These are phyloP conservation scores for Mesocentrotus franciscanus DNA, from an alignment of 53 echinoderm and acorn worm species.

Conservation along the genomic window DNA sequence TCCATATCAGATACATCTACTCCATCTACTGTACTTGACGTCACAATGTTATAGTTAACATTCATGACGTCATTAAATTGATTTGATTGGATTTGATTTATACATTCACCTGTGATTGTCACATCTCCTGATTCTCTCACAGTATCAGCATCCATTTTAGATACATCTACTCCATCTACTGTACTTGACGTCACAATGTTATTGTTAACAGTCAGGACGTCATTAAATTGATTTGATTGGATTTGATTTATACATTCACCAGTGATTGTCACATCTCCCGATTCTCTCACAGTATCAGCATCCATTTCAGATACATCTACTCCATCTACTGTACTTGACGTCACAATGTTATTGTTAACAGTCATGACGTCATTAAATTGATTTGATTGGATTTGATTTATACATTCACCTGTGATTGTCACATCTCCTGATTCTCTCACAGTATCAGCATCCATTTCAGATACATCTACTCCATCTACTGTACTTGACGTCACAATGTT, in stretches of 20 bases:
- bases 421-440: constrained; percentile 21
- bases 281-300: constrained; percentile 7
- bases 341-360: constrained; percentile 22
- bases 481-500: constrained; percentile 55
- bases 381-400: too few relatives aligned
- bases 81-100: too few relatives aligned
- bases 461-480: constrained; percentile 56
- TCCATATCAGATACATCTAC: constrained; percentile 52
- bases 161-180: constrained; percentile 49
- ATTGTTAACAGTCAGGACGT: neutral
- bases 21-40: constrained; percentile 54
- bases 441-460: constrained; percentile 34
- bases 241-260: neutral
- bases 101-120: constrained; percentile 10
- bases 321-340: constrained; percentile 51
- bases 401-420: constrained; percentile 5
- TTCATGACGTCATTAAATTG: too few relatives aligned
- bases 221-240: too few relatives aligned
- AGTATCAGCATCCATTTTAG: constrained; percentile 25
- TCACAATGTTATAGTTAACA: constrained; percentile 20
- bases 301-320: constrained; percentile 50
- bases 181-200: constrained; percentile 55
- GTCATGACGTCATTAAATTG: neutral
- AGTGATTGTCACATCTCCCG: constrained; percentile 20
- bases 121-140: constrained; percentile 6